These are phyloP conservation scores for Lateolabrax maculatus DNA, from an alignment of 2,797 vertebrate genomes.

Conservation along the genomic window DNA sequence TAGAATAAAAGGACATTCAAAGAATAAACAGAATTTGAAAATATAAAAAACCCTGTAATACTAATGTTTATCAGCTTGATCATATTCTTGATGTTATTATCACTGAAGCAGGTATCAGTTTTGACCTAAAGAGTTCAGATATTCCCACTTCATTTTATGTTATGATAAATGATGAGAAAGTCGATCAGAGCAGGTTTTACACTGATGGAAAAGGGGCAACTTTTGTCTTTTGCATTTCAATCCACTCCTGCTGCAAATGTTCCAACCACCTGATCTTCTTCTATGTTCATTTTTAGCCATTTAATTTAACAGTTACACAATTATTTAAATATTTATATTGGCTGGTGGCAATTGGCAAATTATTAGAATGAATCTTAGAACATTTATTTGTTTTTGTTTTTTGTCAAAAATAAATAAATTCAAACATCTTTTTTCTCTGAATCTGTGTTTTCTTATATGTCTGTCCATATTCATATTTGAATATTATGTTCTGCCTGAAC, in stretches of 20 bases:
- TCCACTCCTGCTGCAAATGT: not conserved
- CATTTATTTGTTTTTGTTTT: constrained; percentile 18
- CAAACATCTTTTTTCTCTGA: not conserved
- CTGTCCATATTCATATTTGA: not conserved
- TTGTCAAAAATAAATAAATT: constrained; percentile 36
- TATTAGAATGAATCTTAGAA: constrained; percentile 3
- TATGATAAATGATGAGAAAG: not conserved
- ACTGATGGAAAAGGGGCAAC: not conserved
- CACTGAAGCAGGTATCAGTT: not conserved
- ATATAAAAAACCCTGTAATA: not conserved
- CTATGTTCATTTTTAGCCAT: not conserved
- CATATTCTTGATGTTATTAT: not conserved
- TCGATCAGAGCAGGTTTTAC: not conserved
- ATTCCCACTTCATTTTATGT: constrained; percentile 7
- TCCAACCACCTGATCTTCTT: not conserved
- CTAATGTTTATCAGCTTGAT: not conserved
- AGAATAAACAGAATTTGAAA: not conserved
- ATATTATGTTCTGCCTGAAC: not conserved
- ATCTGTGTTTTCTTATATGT: constrained; percentile 1
- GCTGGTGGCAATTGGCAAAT: not conserved
- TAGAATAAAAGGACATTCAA: not conserved
- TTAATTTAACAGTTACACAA: not conserved
- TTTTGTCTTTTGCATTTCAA: not conserved
- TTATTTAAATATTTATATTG: not conserved
- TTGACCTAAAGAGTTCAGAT: constrained; percentile 4